Conservation (phyloP, 2,797 vertebrate genomes). For the Acipenser ruthenus region DNA sequence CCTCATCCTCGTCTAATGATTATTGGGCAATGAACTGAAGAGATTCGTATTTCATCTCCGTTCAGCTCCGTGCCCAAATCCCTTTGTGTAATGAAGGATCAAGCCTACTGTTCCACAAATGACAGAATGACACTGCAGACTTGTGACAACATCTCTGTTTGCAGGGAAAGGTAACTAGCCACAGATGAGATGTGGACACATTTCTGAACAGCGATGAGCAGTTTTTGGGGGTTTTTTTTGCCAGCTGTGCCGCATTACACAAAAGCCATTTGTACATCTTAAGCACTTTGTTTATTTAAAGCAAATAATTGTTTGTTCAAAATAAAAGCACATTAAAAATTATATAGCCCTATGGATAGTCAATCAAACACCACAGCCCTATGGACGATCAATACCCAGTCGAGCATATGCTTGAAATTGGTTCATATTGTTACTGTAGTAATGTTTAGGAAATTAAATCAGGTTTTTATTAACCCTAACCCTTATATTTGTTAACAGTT, state of each 20-base stretch:
- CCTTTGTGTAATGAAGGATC: conserved; percentile 47
- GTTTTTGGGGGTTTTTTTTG: neutral
- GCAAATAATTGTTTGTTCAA: too few relatives aligned
- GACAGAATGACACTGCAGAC: conserved; percentile 41
- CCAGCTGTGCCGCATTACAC: neutral
- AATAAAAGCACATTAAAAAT: too few relatives aligned
- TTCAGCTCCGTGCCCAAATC: conserved; percentile 43
- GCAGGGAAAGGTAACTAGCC: conserved; percentile 60
- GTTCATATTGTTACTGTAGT: too few relatives aligned
- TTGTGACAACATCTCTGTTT: conserved; percentile 61
- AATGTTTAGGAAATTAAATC: too few relatives aligned
- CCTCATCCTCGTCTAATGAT: conserved; percentile 32
- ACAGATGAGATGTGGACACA: conserved; percentile 52
- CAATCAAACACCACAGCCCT: too few relatives aligned
- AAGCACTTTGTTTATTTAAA: too few relatives aligned
- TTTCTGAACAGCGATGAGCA: conserved; percentile 41
- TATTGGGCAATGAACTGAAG: conserved; percentile 46
- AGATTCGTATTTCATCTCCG: conserved; percentile 48
- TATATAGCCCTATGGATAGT: too few relatives aligned
- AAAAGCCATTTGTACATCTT: too few relatives aligned
- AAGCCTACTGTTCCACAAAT: conserved; percentile 37
- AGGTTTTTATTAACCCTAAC: too few relatives aligned
- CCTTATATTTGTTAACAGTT: too few relatives aligned
- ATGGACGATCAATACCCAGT: too few relatives aligned
- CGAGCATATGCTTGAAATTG: too few relatives aligned